These are phyloP conservation scores for Loxodonta africana DNA, from an alignment of 2,113 vertebrate species.

Conservation along the genomic window DNA sequence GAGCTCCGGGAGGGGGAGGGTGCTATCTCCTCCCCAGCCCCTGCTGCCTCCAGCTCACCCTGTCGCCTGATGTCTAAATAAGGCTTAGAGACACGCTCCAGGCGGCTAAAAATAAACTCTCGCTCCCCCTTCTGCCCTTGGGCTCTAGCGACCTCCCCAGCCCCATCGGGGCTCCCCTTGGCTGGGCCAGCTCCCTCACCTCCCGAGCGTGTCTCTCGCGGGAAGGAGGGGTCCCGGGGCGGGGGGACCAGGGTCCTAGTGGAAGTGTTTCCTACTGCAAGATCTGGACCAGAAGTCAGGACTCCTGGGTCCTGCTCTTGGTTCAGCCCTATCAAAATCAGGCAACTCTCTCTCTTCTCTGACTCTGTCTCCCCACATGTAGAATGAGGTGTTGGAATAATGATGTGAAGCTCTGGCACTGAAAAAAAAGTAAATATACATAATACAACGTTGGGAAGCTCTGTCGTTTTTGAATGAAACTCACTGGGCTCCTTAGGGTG, in stretches of 20 bases:
- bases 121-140: constrained; percentile 42
- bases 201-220: accelerated
- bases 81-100: constrained; percentile 71
- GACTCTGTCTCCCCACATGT: background rate
- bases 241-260: background rate
- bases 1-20: background rate
- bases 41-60: constrained; percentile 64
- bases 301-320: background rate
- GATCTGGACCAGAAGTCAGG: background rate
- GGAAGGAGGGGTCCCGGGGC: too few relatives aligned
- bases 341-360: background rate
- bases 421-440: background rate
- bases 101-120: constrained; percentile 82
- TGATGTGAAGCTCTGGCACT: background rate
- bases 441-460: background rate
- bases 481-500: background rate
- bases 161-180: background rate
- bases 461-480: background rate
- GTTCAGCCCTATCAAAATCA: background rate
- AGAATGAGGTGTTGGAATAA: background rate
- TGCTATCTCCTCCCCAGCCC: background rate
- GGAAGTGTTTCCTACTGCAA: background rate
- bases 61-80: constrained; percentile 82
- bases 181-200: background rate
- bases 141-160: constrained; percentile 72